Conservation (phyloP, 2,113 vertebrate species). For the Buteo buteo region DNA sequence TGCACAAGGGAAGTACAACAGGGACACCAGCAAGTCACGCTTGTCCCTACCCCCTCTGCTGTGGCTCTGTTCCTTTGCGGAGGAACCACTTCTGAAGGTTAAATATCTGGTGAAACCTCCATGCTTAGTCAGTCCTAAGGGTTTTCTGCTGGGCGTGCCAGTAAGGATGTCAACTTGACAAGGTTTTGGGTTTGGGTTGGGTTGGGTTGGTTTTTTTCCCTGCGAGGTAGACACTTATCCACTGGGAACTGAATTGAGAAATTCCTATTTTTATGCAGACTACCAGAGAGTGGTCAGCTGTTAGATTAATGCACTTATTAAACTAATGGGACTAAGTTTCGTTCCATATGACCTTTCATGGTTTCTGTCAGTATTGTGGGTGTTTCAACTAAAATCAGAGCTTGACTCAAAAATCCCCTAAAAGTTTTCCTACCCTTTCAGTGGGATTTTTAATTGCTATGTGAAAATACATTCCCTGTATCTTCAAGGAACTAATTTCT, state of each 20-base stretch:
- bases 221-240: not conserved
- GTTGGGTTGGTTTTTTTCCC: not conserved
- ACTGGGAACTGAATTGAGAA: not conserved
- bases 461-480: not conserved
- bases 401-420: not conserved
- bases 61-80: not conserved
- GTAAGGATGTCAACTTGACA: not conserved
- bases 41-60: not conserved
- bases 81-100: not conserved
- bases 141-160: not conserved
- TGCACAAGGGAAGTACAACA: rapidly evolving
- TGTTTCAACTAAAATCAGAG: not conserved
- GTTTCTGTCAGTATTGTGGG: not conserved
- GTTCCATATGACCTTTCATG: not conserved
- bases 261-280: not conserved
- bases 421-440: not conserved
- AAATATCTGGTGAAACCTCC: not conserved
- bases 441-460: not conserved
- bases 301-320: not conserved
- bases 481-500: not conserved
- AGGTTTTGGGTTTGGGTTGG: not conserved
- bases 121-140: not conserved
- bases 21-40: rapidly evolving
- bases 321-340: not conserved
- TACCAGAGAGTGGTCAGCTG: not conserved